Conservation (phyloP, 2,888 invertebrate genomes). For the Erebia aethiops region DNA sequence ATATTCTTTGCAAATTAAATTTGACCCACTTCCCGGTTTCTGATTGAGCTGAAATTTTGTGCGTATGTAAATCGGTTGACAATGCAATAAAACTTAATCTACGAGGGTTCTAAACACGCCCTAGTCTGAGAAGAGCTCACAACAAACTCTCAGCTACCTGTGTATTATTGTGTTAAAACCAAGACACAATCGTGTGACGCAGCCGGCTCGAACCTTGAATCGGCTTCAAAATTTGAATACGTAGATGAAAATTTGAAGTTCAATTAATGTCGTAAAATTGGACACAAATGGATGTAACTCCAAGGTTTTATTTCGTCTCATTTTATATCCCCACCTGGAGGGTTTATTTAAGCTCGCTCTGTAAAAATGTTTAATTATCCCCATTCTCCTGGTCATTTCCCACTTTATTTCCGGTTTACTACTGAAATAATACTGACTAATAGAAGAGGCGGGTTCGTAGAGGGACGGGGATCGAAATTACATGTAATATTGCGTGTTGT, state of each 20-base stretch:
- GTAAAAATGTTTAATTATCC: constrained; percentile 41
- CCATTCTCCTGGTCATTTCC: constrained; percentile 35
- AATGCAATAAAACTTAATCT: no score
- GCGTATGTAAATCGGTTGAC: no score
- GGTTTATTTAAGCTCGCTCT: constrained; percentile 43
- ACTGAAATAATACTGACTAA: constrained; percentile 39
- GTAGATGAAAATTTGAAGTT: no score
- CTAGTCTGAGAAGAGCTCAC: no score
- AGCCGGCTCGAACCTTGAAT: constrained; percentile 17
- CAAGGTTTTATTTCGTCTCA: constrained; percentile 37
- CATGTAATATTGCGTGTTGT: constrained; percentile 19
- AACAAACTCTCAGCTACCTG: no score
- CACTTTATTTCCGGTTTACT: constrained; percentile 35
- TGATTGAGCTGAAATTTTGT: no score
- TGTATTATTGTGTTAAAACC: no score
- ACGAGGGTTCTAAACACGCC: no score
- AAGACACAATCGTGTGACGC: constrained; percentile 14
- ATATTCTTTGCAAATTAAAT: no score
- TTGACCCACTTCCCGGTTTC: no score
- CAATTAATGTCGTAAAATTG: constrained; percentile 29
- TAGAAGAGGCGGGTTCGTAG: constrained; percentile 26
- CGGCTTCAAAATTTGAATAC: constrained; percentile 12
- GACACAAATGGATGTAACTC: constrained; percentile 30
- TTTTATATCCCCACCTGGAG: constrained; percentile 40
- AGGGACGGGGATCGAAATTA: constrained; percentile 22